phyloP scores from a whole-genome alignment of 2,113 vertebrate genomes.

The Cricetomys ansorgei region DNA sequence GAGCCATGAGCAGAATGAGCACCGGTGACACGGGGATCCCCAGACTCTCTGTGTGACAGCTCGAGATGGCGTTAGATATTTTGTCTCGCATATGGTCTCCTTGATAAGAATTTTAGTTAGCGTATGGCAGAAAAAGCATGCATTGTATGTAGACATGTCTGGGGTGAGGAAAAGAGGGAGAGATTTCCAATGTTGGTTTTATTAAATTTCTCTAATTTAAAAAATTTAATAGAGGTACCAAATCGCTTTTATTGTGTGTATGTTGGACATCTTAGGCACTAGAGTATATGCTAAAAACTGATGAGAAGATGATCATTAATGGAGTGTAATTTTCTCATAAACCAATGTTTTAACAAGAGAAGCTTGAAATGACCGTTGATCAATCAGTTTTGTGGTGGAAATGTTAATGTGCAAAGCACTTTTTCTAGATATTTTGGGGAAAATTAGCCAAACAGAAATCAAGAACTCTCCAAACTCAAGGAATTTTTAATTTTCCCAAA shows the following conservation, averaged over 20 bases:
- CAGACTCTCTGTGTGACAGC: background rate
- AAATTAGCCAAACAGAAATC: conserved; percentile 64
- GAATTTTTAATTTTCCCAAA: conserved; percentile 69
- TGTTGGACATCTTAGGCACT: background rate
- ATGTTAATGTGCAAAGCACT: conserved; percentile 62
- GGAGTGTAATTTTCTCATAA: conserved; percentile 37
- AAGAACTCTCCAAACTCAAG: conserved; percentile 49
- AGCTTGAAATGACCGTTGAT: conserved; percentile 55
- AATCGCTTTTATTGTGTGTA: background rate
- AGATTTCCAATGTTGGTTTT: background rate
- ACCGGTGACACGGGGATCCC: background rate
- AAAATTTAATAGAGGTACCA: background rate
- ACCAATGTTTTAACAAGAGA: background rate
- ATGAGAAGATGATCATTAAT: conserved; percentile 27
- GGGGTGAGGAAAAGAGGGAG: background rate
- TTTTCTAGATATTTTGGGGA: conserved; percentile 53
- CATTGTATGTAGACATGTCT: background rate
- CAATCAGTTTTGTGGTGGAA: conserved; percentile 57
- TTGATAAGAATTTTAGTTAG: background rate
- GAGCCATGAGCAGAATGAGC: background rate
- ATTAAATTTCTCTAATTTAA: background rate
- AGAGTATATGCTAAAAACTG: background rate
- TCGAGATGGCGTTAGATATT: background rate
- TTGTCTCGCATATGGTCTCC: background rate
- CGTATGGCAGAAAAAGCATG: background rate